Conservation (phyloP, 1,140 invertebrate genomes). For the Cydia pomonella region DNA sequence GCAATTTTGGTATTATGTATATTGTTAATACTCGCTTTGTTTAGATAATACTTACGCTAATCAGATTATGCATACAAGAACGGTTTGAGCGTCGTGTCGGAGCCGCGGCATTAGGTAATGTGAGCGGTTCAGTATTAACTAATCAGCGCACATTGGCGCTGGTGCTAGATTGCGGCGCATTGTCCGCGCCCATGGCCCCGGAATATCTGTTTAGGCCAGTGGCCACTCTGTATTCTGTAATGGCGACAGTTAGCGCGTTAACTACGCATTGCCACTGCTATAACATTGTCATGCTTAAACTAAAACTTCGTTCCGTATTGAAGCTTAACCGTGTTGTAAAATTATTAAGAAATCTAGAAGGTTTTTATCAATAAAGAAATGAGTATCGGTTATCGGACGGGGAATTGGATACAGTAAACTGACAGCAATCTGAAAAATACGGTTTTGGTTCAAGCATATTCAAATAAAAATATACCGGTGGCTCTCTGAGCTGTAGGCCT, state of each 20-base stretch:
- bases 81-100: conserved; percentile 60
- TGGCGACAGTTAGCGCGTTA: conserved; percentile 67
- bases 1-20: conserved; percentile 49
- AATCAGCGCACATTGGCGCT: conserved; percentile 76
- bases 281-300: conserved; percentile 16
- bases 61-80: conserved; percentile 80
- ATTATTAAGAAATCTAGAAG: not conserved
- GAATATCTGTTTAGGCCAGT: conserved; percentile 79
- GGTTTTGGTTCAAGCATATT: no score
- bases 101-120: conserved; percentile 70
- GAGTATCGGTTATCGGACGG: no score
- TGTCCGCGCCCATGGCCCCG: conserved; percentile 73
- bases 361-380: not conserved
- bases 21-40: conserved; percentile 69
- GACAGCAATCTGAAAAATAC: no score
- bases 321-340: not conserved
- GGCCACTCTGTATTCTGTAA: conserved; percentile 71
- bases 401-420: no score
- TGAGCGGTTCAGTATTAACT: conserved; percentile 75
- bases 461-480: no score
- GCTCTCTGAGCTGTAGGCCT: no score
- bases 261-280: conserved; percentile 42
- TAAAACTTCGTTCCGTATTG: conserved; percentile 8
- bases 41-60: conserved; percentile 73
- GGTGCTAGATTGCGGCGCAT: conserved; percentile 73